Percentiles rank a stretch among this genome's conserved stretches.
These are phyloP conservation scores for Phalloptychus januarius DNA, from an alignment of 2,797 vertebrate species.

Conservation along the genomic window DNA sequence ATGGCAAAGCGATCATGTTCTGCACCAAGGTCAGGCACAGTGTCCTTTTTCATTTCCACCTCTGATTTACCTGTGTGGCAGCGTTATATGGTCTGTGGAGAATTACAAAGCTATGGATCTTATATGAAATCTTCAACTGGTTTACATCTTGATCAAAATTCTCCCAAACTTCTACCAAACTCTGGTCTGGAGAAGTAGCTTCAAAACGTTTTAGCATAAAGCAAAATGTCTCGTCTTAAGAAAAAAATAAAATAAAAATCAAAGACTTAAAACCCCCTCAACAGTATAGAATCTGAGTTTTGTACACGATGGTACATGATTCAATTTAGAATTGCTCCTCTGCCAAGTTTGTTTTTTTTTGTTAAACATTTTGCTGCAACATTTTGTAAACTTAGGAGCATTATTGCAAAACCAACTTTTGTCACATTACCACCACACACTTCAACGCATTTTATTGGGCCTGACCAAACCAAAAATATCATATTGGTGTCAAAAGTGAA, in stretches of 20 bases:
- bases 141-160: constrained; percentile 12
- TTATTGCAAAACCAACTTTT: background rate
- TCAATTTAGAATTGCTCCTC: background rate
- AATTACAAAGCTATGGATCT: constrained; percentile 50
- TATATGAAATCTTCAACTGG: constrained; percentile 47
- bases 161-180: background rate
- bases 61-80: constrained; percentile 60
- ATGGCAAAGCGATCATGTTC: constrained; percentile 71
- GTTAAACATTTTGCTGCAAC: background rate
- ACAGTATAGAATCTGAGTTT: background rate
- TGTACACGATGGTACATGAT: background rate
- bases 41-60: constrained; percentile 64
- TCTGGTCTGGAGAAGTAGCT: background rate
- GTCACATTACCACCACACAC: constrained; percentile 49
- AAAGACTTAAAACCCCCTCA: too few relatives aligned
- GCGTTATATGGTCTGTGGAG: constrained; percentile 64
- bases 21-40: constrained; percentile 54
- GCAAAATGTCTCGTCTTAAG: background rate
- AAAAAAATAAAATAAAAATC: background rate
- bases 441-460: constrained; percentile 7
- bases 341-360: background rate
- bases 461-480: background rate
- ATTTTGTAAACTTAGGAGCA: background rate
- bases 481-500: background rate
- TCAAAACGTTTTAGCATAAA: background rate